Evolutionary conservation across 2,113 vertebrate genomes (phyloP).

Genomic region (Pycnonotus jocosus): DNA sequence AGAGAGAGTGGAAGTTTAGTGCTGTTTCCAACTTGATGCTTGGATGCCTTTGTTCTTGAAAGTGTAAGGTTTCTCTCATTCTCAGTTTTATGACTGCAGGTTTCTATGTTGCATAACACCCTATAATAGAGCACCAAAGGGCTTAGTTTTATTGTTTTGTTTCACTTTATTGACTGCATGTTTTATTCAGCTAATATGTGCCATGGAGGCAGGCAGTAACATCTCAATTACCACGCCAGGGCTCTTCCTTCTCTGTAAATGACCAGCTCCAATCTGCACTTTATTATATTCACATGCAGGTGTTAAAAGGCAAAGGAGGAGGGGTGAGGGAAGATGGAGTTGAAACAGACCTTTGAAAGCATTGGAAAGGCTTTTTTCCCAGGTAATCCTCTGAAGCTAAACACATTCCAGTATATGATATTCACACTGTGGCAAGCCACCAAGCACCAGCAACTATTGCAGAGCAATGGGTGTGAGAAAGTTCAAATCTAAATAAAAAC

Average conservation of each 20-base stretch:
- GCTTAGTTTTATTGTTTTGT: conserved; percentile 68
- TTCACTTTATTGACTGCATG: conserved; percentile 71
- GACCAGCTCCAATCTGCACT: background rate
- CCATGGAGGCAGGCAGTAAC: conserved; percentile 49
- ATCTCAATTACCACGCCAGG: conserved; percentile 47
- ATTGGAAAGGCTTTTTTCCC: background rate
- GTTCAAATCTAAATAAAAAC: conserved; percentile 57
- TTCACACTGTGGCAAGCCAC: background rate
- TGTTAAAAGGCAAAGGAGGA: conserved; percentile 35
- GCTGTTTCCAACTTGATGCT: conserved; percentile 33
- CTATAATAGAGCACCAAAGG: conserved; percentile 68
- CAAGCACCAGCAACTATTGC: background rate
- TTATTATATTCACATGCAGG: conserved; percentile 60
- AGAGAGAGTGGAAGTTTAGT: conserved; percentile 15
- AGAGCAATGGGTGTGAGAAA: conserved; percentile 45
- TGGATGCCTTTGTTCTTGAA: conserved; percentile 68
- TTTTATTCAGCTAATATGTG: conserved; percentile 71
- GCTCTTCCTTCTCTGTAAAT: conserved; percentile 34
- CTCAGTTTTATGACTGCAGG: conserved; percentile 66
- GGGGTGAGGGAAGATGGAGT: background rate
- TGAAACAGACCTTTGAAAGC: background rate
- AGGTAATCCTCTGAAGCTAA: conserved; percentile 16
- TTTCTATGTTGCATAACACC: conserved; percentile 65
- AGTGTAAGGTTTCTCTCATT: conserved; percentile 66
- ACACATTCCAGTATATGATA: background rate